A percentile compares a stretch with the other conserved stretches of the same genome.
Evolutionary conservation across 2,113 vertebrate species (phyloP).

Genomic region (Lophius piscatorius): DNA sequence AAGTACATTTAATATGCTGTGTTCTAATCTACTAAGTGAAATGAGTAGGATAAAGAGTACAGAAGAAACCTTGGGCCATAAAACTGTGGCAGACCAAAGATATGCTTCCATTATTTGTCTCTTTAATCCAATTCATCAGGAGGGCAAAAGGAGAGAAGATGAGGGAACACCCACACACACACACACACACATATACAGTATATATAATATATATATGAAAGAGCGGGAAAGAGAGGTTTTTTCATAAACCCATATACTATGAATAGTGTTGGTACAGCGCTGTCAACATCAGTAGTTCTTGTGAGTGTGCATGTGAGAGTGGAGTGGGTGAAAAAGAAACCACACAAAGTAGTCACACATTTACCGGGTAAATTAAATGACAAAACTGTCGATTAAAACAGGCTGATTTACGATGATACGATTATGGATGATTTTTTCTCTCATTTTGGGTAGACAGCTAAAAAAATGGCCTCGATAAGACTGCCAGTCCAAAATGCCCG

Average conservation of each 20-base stretch:
- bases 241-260: not conserved
- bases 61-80: slow-evolving; percentile 34
- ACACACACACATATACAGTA: too few relatives aligned
- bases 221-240: too few relatives aligned
- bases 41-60: slow-evolving; percentile 21
- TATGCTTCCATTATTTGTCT: slow-evolving; percentile 25
- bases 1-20: slow-evolving; percentile 18
- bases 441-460: slow-evolving; percentile 25
- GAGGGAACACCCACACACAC: too few relatives aligned
- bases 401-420: too few relatives aligned
- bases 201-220: too few relatives aligned
- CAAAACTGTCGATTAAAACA: slow-evolving; percentile 4
- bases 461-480: slow-evolving; percentile 20
- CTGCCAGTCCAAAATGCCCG: slow-evolving; percentile 28
- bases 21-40: slow-evolving; percentile 51
- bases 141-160: slow-evolving; percentile 22
- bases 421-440: too few relatives aligned
- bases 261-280: not conserved
- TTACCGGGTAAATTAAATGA: slow-evolving; percentile 4
- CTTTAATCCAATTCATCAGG: slow-evolving; percentile 50
- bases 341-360: not conserved
- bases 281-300: not conserved
- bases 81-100: slow-evolving; percentile 29
- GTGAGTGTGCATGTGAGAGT: not conserved
- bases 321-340: not conserved